Evolutionary conservation across 1,140 invertebrate species (phyloP).

Genomic region (Eriocheir sinensis): DNA sequence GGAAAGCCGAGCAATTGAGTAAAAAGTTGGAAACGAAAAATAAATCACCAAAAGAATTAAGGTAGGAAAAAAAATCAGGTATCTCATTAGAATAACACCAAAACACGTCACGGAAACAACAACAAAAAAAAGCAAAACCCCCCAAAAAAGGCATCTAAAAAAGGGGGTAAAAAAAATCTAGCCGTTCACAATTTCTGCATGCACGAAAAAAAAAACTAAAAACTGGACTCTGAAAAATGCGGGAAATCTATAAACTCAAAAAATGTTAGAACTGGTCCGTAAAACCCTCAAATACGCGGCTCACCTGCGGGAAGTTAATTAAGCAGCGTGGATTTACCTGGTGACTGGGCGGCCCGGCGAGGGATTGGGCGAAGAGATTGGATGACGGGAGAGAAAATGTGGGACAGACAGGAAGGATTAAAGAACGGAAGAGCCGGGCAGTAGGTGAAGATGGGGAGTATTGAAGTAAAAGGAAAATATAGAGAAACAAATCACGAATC

Average conservation of each 20-base stretch:
- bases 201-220: not conserved
- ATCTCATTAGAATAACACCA: too few species aligned
- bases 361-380: conserved; percentile 12
- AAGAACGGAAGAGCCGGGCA: not conserved
- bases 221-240: not conserved
- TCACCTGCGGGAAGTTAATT: conserved; percentile 15
- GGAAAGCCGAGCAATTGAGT: not conserved
- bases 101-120: not conserved
- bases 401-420: not conserved
- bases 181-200: not conserved
- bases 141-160: too few species aligned
- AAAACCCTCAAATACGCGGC: not conserved
- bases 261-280: not conserved
- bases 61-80: not conserved
- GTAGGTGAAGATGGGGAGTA: not conserved
- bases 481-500: too few species aligned
- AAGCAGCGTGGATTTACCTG: conserved; percentile 4
- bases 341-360: not conserved
- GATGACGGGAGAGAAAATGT: conserved; percentile 11
- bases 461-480: too few species aligned
- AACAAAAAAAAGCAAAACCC: not conserved
- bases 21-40: not conserved
- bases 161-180: not conserved
- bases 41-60: not conserved
- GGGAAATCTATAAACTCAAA: not conserved